Base-by-base conservation (phyloP, 1,140 invertebrate genomes). In the Rhysida immarginata region DNA sequence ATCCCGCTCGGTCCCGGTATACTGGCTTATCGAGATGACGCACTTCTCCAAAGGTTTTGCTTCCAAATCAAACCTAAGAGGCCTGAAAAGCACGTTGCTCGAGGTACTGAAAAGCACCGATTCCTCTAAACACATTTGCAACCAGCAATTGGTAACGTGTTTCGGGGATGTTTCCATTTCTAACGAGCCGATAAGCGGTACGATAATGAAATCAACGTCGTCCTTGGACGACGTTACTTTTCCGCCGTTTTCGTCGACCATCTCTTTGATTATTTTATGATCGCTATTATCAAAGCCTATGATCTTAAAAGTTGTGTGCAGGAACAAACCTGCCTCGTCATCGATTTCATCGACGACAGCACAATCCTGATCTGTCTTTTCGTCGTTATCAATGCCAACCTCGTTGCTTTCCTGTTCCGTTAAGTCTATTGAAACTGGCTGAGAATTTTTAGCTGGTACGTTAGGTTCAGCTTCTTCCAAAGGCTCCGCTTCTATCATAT, bases 11-110 rank as follows among this genome's bases (percentile, higher is more conserved):
- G 63, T 62, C 5, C 67, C 68, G 23, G 51, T 53, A 58, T 64
- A 71, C 13, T 71, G 69, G 65, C 70, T 73, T 57, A 73, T 58
- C 23, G 68, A 69, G 5, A 73, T 51, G 2, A 72, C 66, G 65
- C 68, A 71, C 8, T 61, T 62, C 16, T 59, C 44, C 18, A 74
- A 60, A 11, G 68, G 69, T 53, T 62, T 55, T 18, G 49, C 35
- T 67, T 51, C 49, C 13, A 14, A 8, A 51, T 51, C 26, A 26
- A 25, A 8, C 24, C 5, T 24, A 11, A 51, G 13, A 51, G 49
- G 44, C 21, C 44, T 46, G 44, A 46, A 46, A 11, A 46, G 8
- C 18, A 13, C 44, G 18, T 46, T 46, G 21, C 3, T 5, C 5
- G 5, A 5, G 8, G 20, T 8, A 13, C 8, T 5, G 8, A 46